Evolutionary conservation across 2,797 vertebrate species (phyloP).

Genomic region (Coendou prehensilis): DNA sequence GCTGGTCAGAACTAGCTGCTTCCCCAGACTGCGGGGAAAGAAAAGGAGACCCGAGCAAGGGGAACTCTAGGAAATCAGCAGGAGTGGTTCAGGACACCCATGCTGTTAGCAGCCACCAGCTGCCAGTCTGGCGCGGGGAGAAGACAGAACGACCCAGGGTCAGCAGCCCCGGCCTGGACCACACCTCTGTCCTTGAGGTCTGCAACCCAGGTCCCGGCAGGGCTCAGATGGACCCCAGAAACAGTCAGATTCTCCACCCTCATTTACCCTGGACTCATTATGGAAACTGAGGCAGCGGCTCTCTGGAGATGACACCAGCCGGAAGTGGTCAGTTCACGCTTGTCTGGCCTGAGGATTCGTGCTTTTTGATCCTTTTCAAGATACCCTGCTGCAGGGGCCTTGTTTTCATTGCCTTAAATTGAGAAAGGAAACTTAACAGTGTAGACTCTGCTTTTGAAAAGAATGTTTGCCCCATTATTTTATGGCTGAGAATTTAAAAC

Average conservation of each 20-base stretch:
- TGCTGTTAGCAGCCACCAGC: background rate
- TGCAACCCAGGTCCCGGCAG: background rate
- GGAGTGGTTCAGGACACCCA: background rate
- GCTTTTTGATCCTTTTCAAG: conserved; percentile 5
- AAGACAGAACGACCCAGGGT: background rate
- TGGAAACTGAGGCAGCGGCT: background rate
- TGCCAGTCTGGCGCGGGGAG: background rate
- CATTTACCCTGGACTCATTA: background rate
- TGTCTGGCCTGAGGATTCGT: background rate
- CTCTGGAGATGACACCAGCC: background rate
- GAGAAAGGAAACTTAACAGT: background rate
- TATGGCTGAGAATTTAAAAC: conserved; percentile 1
- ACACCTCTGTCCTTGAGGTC: background rate
- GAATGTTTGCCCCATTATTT: conserved; percentile 23
- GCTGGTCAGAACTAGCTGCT: background rate
- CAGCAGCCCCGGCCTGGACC: background rate
- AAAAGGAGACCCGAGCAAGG: background rate
- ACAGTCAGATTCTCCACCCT: background rate
- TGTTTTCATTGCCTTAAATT: conserved; percentile 9
- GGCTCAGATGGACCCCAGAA: background rate
- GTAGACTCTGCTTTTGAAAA: background rate
- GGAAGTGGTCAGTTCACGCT: background rate
- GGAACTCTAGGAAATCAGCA: background rate
- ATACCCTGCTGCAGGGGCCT: background rate
- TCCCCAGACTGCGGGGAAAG: background rate